Base-by-base conservation (phyloP, 2,797 vertebrate species). In the Kryptopterus vitreolus region DNA sequence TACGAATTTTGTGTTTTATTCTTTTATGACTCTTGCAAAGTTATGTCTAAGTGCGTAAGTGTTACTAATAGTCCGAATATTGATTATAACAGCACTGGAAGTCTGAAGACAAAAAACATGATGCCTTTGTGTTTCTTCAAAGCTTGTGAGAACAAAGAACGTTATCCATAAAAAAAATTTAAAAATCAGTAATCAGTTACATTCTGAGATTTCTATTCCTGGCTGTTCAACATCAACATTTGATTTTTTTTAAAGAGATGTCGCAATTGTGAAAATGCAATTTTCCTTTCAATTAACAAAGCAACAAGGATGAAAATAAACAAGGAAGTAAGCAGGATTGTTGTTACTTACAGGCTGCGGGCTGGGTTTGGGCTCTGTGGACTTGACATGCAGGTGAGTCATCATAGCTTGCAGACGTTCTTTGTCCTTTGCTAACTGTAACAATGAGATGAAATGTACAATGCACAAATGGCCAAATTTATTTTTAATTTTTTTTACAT, bases 361-460 rank as follows among this genome's bases (percentile, higher is more conserved):
- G 91, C 94, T 92, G 85, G 95, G 92, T 96, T 99, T 99, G 93
- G 98, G 97, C 94, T 99, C 98, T 46, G 98, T 98, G 84, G 98
- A 98, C 91, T 99, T 99, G 94, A 99, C 97, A 61, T 99, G 98
- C 89, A 99, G 96, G 91, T 99, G 98, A 85, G 97, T 98, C 98
- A 99, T 99, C 98, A 99, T 99, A 63, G 98, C 98, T 94, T 99
- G 98, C 91, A 99, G 96, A 92, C 98, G 98, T 77, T 99, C 98
- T 93, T 98, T 99, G 92, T 99, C 98, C 96, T 99, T 99, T 15
- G 97, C 92, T 89, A 99, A 95, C 98, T 99, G 88, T 87, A 86
- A 89, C 80, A 66, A 87, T 75, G 70, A 83, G 35, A 38, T 16
- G 26, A 69, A 48, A 13, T 48, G 11, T n/a, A n/a, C n/a, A 43